Evolutionary conservation across 2,113 vertebrate species (phyloP).

Genomic region (Gymnorhina tibicen): DNA sequence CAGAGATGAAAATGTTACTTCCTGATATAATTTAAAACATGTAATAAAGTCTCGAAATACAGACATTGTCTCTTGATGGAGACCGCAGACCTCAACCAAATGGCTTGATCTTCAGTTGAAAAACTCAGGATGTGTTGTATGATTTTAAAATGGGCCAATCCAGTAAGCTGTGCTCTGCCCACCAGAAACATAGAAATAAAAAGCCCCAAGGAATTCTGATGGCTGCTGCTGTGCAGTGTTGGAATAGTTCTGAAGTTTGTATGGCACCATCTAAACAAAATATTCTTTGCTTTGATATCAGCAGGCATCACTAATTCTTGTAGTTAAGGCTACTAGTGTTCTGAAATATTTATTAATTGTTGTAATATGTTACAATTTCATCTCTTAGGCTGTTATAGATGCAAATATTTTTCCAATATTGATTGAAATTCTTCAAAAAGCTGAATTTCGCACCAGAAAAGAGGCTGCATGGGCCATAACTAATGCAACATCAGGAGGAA

Average conservation of each 20-base stretch:
- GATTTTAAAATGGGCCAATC: not conserved
- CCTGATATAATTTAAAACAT: not conserved
- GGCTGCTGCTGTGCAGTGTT: not conserved
- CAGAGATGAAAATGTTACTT: not conserved
- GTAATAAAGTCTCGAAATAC: not conserved
- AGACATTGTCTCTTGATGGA: not conserved
- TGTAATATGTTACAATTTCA: not conserved
- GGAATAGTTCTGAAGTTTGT: not conserved
- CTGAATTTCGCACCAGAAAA: conserved; percentile 91
- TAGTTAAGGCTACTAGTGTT: not conserved
- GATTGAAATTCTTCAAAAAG: conserved; percentile 92
- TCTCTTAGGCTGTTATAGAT: conserved; percentile 85
- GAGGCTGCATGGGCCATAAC: conserved; percentile 90
- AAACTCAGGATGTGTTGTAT: not conserved
- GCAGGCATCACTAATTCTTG: not conserved
- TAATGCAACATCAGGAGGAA: conserved; percentile 87
- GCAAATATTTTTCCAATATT: conserved; percentile 91
- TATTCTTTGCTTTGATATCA: not conserved
- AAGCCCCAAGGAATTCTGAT: not conserved
- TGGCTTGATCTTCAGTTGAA: not conserved
- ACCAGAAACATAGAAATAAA: not conserved
- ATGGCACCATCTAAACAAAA: not conserved
- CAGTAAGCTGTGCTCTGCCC: not conserved
- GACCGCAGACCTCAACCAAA: not conserved
- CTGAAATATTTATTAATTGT: not conserved